Evolutionary conservation across 2,113 vertebrate genomes (phyloP), one percentile per base, ranked within the genome.

Genomic region (Epinephelus lanceolatus): DNA sequence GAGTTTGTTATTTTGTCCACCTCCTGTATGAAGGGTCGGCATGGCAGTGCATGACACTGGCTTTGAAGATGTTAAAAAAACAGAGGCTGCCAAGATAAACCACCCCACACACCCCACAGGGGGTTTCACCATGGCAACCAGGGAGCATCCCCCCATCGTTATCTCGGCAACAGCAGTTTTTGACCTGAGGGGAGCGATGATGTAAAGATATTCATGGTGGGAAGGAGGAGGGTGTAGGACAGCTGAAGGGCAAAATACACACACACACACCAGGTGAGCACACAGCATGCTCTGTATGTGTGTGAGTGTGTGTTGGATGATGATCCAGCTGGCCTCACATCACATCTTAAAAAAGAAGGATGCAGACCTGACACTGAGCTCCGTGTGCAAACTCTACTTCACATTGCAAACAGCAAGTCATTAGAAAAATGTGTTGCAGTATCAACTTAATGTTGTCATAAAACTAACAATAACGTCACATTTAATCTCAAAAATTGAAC

Each of bases 91-190:
- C 52, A 40, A 68, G 82, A 61, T 61, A 73, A 81, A 56, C 42
- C 30, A 19, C 1, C 56, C 4, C 23, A 19, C 18, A 63, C 23
- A 18, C 15, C 37, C 83, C 9, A 12, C 0, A 12, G 78, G 78
- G 81, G 53, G 83, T 0, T 49, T 90, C 42, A n/a, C 89, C 85
- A 87, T 89, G 83, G 73, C 79, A 90, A 92, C 89, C 30, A 3
- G 13, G 61, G 85, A 83, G 78, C 86, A 87, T 79, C 90, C 86
- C 37, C 76, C 86, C 74, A 68, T 59, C 61, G 12, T 81, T 76
- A 85, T 85, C 81, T 30, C 18, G 1, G 60, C 72, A 86, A 73
- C 88, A 87, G 86, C 84, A 69, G 83, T 77, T 56, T 79, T 45
- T 67, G 82, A 88, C 86, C 89, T 51, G 53, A 70, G 88, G 83